Evolutionary conservation across 2,113 vertebrate species (phyloP).

Genomic region (Ptilorrhoa leucosticta): DNA sequence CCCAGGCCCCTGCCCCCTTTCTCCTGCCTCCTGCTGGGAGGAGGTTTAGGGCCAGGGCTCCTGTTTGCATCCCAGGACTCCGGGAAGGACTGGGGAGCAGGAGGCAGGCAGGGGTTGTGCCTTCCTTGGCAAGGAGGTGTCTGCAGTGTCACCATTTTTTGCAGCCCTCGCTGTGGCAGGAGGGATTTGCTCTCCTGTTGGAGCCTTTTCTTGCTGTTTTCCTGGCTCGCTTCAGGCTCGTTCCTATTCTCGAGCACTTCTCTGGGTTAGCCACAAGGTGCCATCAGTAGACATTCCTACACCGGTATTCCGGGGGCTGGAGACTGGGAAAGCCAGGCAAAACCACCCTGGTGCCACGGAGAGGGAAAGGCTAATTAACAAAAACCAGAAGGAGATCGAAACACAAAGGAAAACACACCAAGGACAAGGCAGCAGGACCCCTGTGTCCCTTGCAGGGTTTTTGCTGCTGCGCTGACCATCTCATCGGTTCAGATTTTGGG

Average conservation of each 20-base stretch:
- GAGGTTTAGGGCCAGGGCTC: not conserved
- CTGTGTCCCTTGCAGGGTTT: not conserved
- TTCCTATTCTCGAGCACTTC: constrained; percentile 33
- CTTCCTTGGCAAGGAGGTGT: not conserved
- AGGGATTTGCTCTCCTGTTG: not conserved
- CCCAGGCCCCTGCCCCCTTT: not conserved
- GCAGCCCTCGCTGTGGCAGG: not conserved
- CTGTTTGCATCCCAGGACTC: not conserved
- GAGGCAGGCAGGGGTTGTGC: not conserved
- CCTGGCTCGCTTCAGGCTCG: not conserved
- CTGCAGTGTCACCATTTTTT: not conserved
- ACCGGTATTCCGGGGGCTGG: not conserved
- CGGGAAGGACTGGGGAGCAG: rapidly evolving
- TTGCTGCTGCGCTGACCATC: not conserved
- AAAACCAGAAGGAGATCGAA: not conserved
- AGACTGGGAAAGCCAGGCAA: not conserved
- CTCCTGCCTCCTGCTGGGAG: not conserved
- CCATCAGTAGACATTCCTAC: constrained; percentile 50
- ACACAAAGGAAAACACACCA: not conserved
- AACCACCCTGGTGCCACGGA: not conserved
- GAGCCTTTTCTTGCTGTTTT: not conserved
- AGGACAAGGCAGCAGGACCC: not conserved
- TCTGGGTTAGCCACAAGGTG: constrained; percentile 64
- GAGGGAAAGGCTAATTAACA: not conserved
- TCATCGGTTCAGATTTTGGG: not conserved